Percentiles rank a stretch among this genome's conserved stretches.
Evolutionary conservation across 2,113 vertebrate species (phyloP).

Genomic region (Rafetus swinhoei): DNA sequence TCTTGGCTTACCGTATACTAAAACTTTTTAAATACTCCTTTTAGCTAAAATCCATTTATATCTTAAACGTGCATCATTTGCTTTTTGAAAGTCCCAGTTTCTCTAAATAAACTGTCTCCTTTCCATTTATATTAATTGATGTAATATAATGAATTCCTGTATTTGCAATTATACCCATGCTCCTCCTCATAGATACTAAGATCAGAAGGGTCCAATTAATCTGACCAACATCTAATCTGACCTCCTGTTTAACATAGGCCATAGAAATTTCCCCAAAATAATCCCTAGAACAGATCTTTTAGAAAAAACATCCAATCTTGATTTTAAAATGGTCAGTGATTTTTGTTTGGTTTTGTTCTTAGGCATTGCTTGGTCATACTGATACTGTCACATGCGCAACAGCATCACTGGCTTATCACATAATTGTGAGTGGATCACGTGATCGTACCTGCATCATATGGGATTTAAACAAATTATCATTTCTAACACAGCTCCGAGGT

Average conservation of each 20-base stretch:
- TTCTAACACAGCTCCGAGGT: slow-evolving; percentile 94
- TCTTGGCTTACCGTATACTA: background rate
- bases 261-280: background rate
- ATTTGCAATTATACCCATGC: background rate
- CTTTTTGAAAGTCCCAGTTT: background rate
- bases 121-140: background rate
- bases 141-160: background rate
- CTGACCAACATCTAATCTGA: background rate
- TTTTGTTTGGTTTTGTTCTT: slow-evolving; percentile 14
- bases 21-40: background rate
- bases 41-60: background rate
- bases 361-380: slow-evolving; percentile 97
- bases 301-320: background rate
- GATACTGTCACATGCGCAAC: slow-evolving; percentile 94
- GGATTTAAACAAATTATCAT: slow-evolving; percentile 97
- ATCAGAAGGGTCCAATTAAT: background rate
- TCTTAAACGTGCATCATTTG: background rate
- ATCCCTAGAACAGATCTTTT: background rate
- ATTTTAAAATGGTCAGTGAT: background rate
- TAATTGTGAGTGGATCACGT: slow-evolving; percentile 94
- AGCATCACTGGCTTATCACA: slow-evolving; percentile 93
- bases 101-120: background rate
- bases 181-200: background rate
- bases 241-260: background rate
- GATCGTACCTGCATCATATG: slow-evolving; percentile 99